phyloP scores from a whole-genome alignment of 2,113 vertebrate species.

The Turnix velox region DNA sequence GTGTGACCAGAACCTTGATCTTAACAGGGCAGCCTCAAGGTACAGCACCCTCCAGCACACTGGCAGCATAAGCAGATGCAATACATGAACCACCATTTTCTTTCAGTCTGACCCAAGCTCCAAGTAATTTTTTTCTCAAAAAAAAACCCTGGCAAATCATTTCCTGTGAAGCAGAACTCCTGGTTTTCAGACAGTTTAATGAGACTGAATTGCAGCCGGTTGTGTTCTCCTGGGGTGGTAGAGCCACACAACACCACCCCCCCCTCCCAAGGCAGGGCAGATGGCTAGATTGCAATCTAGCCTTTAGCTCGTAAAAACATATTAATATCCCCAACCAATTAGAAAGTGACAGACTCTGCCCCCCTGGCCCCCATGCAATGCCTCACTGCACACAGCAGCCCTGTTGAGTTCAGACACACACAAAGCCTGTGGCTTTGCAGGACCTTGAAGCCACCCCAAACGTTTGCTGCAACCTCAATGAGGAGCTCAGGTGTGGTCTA shows the following conservation, averaged over 20 bases:
- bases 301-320: background rate
- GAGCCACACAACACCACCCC: background rate
- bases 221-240: background rate
- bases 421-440: background rate
- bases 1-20: background rate
- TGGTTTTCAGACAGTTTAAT: background rate
- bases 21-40: background rate
- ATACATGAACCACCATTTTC: background rate
- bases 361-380: accelerated
- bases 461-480: background rate
- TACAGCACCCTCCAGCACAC: background rate
- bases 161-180: constrained; percentile 28
- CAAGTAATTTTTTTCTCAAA: background rate
- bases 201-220: background rate
- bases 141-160: background rate
- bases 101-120: background rate
- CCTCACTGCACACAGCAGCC: background rate
- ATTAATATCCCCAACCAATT: constrained; percentile 17
- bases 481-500: background rate
- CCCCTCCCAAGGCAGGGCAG: background rate
- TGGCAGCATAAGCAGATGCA: background rate
- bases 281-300: background rate
- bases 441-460: background rate
- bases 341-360: background rate
- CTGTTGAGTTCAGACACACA: background rate